A percentile compares a stretch with the other conserved stretches of the same genome.
Conservation (phyloP, 2,797 vertebrate species). For the Linurgus olivaceus region DNA sequence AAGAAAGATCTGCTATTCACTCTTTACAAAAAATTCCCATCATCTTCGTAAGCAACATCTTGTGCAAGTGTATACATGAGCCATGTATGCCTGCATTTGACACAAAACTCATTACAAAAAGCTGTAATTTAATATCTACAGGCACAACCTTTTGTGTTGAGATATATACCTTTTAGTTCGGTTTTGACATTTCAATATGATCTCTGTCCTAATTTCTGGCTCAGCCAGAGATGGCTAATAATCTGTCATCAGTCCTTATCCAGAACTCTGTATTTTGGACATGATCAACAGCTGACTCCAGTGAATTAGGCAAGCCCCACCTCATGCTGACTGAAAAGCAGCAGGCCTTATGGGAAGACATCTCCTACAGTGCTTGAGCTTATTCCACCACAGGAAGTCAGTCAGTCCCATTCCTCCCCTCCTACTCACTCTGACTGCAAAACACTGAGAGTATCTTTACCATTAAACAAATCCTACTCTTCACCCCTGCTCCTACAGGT, state of each 20-base stretch:
- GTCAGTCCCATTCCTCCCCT: neutral
- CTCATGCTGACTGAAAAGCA: neutral
- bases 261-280: neutral
- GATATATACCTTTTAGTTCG: neutral
- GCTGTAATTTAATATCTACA: neutral
- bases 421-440: neutral
- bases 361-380: neutral
- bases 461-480: constrained; percentile 35
- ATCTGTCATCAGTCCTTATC: neutral
- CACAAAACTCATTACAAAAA: neutral
- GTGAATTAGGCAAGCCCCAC: neutral
- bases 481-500: constrained; percentile 17
- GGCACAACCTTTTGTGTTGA: neutral
- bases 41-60: neutral
- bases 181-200: neutral
- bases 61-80: neutral
- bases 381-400: neutral
- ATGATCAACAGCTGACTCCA: neutral
- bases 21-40: neutral
- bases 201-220: neutral
- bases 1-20: neutral
- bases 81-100: neutral
- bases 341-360: neutral
- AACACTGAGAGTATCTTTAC: neutral
- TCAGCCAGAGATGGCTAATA: neutral